phyloP scores from a whole-genome alignment of 1,140 invertebrate genomes.

The Gonatopus flavifemur region DNA sequence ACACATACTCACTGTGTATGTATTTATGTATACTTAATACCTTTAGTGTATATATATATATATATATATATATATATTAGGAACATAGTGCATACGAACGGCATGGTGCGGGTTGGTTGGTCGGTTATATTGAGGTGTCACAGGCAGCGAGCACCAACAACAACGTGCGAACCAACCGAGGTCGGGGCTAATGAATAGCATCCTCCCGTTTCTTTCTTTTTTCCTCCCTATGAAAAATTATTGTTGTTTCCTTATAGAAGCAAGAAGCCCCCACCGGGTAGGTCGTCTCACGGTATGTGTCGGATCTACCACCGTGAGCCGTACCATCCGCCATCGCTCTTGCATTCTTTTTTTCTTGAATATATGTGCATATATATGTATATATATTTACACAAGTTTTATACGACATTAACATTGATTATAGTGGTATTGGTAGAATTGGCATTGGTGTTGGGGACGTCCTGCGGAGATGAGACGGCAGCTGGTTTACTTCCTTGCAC shows the following conservation, averaged over 20 bases:
- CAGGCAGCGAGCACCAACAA: slow-evolving; percentile 43
- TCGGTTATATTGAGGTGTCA: slow-evolving; percentile 51
- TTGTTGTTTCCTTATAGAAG: slow-evolving; percentile 27
- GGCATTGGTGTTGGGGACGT: slow-evolving; percentile 16
- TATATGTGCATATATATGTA: neutral
- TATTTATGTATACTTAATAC: slow-evolving; percentile 11
- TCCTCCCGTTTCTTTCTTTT: slow-evolving; percentile 50
- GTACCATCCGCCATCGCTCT: slow-evolving; percentile 17
- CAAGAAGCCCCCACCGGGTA: slow-evolving; percentile 12
- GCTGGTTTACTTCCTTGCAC: slow-evolving; percentile 38
- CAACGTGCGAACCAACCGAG: slow-evolving; percentile 55
- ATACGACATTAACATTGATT: no score
- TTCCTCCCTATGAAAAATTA: slow-evolving; percentile 53
- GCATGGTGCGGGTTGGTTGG: slow-evolving; percentile 21
- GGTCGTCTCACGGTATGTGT: slow-evolving; percentile 26
- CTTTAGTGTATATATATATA: slow-evolving; percentile 11
- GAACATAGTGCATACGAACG: neutral
- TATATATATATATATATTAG: slow-evolving; percentile 1
- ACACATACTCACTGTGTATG: slow-evolving; percentile 8
- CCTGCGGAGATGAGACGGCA: slow-evolving; percentile 42
- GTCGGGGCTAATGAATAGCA: slow-evolving; percentile 51
- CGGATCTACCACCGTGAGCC: slow-evolving; percentile 44
- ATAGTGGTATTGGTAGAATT: no score
- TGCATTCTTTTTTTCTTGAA: slow-evolving; percentile 11
- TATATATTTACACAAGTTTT: no score